A percentile compares a stretch with the other conserved stretches of the same genome.
Conservation (phyloP, 2,113 vertebrate species). For the Cercocebus atys region DNA sequence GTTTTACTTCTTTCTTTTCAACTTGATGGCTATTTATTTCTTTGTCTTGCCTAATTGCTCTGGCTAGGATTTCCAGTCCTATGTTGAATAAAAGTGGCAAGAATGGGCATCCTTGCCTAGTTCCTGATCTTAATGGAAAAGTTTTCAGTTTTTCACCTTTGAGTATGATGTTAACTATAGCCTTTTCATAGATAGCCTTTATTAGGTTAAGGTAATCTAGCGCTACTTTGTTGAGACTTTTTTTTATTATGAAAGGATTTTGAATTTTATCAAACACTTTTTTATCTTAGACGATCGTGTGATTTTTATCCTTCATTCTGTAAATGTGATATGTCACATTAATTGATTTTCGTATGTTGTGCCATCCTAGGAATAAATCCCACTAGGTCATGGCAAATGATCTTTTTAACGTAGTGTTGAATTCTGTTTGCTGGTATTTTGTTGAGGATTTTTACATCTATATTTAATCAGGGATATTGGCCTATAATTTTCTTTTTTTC, state of each 20-base stretch:
- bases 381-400: background rate
- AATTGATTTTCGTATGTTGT: background rate
- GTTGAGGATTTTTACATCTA: background rate
- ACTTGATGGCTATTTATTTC: background rate
- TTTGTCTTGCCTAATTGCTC: background rate
- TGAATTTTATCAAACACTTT: background rate
- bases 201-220: background rate
- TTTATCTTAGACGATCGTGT: background rate
- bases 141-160: background rate
- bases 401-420: background rate
- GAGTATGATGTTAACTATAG: background rate
- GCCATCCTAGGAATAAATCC: background rate
- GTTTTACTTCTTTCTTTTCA: background rate
- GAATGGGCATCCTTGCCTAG: background rate
- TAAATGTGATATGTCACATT: background rate
- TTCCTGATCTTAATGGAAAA: background rate
- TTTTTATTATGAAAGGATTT: background rate
- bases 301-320: background rate
- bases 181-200: background rate
- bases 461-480: background rate
- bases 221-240: background rate
- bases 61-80: background rate
- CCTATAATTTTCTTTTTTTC: background rate
- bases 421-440: background rate
- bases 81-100: background rate